Percentiles rank a stretch among this genome's conserved stretches.
phyloP scores from a whole-genome alignment of 2,797 vertebrate species.

The Lagorchestes hirsutus region DNA sequence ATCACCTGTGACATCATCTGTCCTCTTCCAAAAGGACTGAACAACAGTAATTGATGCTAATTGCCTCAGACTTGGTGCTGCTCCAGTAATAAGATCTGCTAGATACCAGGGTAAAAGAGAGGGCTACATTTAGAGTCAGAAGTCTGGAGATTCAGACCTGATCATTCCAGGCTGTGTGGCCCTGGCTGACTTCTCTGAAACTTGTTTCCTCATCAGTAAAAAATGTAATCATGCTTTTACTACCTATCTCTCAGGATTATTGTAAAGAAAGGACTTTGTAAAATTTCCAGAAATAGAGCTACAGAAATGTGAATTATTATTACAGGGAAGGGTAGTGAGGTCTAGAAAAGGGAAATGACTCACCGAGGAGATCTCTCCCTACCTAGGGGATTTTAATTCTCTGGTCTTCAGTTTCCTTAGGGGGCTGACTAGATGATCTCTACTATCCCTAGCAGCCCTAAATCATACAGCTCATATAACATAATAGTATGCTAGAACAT shows the following conservation, averaged over 20 bases:
- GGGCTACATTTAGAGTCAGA: background rate
- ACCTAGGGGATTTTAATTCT: background rate
- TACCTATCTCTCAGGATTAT: background rate
- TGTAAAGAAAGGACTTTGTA: background rate
- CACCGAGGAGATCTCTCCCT: background rate
- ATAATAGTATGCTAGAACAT: constrained; percentile 2
- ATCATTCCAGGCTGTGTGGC: background rate
- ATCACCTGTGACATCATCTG: background rate
- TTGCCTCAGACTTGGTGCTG: background rate
- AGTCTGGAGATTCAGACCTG: background rate
- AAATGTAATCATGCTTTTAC: background rate
- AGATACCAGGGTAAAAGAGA: background rate
- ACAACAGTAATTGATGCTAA: background rate
- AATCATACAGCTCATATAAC: background rate
- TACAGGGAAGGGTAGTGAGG: background rate
- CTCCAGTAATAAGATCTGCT: background rate
- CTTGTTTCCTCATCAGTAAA: background rate
- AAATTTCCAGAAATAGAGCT: background rate
- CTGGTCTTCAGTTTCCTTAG: background rate
- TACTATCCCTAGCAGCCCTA: background rate
- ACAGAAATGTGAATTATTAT: background rate
- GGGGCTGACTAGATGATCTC: background rate
- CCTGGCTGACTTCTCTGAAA: background rate
- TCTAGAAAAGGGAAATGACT: background rate
- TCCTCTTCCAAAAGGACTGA: background rate